Percentiles rank a stretch among this genome's conserved stretches.
phyloP scores from a whole-genome alignment of 2,888 invertebrate species.

The Tethea ocularis region DNA sequence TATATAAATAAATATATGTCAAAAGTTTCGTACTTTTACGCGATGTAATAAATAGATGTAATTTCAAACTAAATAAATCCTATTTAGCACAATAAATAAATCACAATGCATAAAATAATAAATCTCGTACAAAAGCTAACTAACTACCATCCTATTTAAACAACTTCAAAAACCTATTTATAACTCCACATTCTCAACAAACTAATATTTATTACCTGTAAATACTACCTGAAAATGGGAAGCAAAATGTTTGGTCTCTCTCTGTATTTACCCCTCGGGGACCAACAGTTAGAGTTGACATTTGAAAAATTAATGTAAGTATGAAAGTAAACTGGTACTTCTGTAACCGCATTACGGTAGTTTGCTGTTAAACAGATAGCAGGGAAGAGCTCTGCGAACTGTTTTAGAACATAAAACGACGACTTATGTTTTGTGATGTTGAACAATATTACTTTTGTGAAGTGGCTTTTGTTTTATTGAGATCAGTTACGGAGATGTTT shows the following conservation, averaged over 20 bases:
- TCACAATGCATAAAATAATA: no score
- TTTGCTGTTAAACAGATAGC: background rate
- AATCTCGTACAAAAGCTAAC: no score
- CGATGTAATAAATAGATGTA: no score
- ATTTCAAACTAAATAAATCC: no score
- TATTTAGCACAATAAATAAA: no score
- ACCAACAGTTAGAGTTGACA: background rate
- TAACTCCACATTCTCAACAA: background rate
- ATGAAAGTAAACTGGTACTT: background rate
- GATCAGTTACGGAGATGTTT: no score
- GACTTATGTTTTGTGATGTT: no score
- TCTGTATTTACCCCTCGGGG: background rate
- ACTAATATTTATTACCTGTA: constrained; percentile 10
- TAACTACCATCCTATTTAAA: background rate
- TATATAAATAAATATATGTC: no score
- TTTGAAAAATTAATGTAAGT: background rate
- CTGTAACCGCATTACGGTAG: background rate
- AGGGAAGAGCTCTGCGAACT: background rate
- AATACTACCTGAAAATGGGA: constrained; percentile 6
- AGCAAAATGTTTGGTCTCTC: constrained; percentile 4
- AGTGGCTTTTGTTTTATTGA: background rate
- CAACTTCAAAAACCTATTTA: background rate
- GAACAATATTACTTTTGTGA: no score
- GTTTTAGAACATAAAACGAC: no score
- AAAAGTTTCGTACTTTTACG: no score